Conservation (phyloP, 2,888 invertebrate species). For the Parasteatoda lunata region DNA sequence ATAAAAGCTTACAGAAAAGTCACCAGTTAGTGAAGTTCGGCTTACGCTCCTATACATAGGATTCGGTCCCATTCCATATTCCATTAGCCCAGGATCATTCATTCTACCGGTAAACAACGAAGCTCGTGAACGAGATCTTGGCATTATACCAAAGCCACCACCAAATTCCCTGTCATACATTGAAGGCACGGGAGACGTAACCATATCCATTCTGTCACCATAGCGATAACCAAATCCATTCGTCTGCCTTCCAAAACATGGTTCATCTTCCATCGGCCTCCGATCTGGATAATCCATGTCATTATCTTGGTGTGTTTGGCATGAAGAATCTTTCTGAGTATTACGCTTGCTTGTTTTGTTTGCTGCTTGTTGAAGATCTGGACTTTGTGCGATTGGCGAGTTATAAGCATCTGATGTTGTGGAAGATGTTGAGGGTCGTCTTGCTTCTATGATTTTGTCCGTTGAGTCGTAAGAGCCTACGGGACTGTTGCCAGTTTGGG, state of each 20-base stretch:
- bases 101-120: conserved; percentile 53
- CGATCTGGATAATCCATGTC: conserved; percentile 25
- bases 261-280: conserved; percentile 22
- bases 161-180: conserved; percentile 38
- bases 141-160: conserved; percentile 39
- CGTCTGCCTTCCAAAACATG: conserved; percentile 9
- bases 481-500: conserved; percentile 14
- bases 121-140: conserved; percentile 52
- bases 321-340: conserved; percentile 30
- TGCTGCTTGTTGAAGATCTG: not conserved
- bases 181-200: conserved; percentile 23
- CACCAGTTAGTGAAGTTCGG: conserved; percentile 56
- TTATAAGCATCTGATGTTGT: conserved; percentile 51
- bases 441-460: conserved; percentile 18
- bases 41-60: conserved; percentile 64
- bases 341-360: not conserved
- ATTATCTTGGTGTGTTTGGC: conserved; percentile 51
- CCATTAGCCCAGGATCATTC: conserved; percentile 44
- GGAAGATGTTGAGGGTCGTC: conserved; percentile 43
- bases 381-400: conserved; percentile 50
- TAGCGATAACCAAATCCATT: conserved; percentile 20
- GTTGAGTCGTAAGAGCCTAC: not conserved
- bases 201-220: conserved; percentile 40
- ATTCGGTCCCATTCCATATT: conserved; percentile 36
- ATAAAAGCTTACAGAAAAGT: conserved; percentile 35